phyloP scores from a whole-genome alignment of 2,797 vertebrate genomes.

The Coccyzus lansbergi region DNA sequence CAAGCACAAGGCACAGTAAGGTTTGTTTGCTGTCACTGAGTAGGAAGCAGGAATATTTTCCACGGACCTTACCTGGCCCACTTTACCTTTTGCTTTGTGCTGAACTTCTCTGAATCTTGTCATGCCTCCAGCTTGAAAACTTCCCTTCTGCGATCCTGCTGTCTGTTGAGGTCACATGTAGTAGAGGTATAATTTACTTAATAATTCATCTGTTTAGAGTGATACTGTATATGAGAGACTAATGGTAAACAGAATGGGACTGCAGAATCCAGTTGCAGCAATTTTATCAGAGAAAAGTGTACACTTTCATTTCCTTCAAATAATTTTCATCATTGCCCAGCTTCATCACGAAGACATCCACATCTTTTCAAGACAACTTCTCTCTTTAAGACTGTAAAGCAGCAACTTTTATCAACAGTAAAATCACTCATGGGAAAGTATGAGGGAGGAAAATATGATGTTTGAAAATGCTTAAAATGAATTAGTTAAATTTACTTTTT shows the following conservation, averaged over 20 bases:
- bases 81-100: neutral
- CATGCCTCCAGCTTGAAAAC: neutral
- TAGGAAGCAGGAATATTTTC: neutral
- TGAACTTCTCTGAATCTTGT: neutral
- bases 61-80: neutral
- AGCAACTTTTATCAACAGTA: neutral
- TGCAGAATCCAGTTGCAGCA: neutral
- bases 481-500: neutral
- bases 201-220: neutral
- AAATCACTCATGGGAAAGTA: neutral
- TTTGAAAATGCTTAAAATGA: neutral
- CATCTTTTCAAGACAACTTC: neutral
- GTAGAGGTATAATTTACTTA: neutral
- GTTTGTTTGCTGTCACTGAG: neutral
- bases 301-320: neutral
- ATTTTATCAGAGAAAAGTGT: neutral
- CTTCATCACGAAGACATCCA: neutral
- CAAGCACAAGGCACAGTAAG: neutral
- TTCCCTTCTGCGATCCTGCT: neutral
- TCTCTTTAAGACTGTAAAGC: neutral
- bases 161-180: neutral
- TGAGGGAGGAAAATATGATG: neutral
- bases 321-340: neutral
- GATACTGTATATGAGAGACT: neutral
- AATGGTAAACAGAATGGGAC: neutral